Base-by-base conservation (phyloP, 2,113 vertebrate species). In the Seriola dumerili region DNA sequence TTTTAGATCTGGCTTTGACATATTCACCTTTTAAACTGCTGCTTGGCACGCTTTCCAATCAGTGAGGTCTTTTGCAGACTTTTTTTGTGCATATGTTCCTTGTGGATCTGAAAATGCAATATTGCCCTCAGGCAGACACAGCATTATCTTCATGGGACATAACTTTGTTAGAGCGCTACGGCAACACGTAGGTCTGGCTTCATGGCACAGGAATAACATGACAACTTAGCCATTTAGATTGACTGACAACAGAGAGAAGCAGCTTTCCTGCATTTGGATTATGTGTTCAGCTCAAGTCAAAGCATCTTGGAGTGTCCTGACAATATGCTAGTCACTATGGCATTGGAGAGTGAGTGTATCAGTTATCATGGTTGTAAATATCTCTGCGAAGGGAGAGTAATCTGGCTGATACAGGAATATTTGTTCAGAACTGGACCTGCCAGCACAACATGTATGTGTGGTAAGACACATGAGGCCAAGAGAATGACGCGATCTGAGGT, bases 281-380 rank as follows among this genome's bases (percentile, higher is more conserved):
- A 70, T 63, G 50, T 25, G 76, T 82, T 84, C 80, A 83, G 48
- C 59, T 86, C 69, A 63, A 80, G 65, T 75, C 59, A 65, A 81
- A 92, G 72, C 83, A 81, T 89, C 63, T 85, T 68, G 66, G 54
- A 81, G 72, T 77, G 42, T n/a, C 69, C 67, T 23, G 81, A 87
- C 68, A 72, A 16, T 52, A 65, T 77, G 73, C 46, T 55, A 80
- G 61, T 84, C 50, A 74, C 38, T 48, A n/a, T 81, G 44, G 67
- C 71, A 78, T 25, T 8, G 17, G 59, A 63, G 75, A 67, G 25
- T 40, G 48, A 34, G 68, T n/a, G 5, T 69, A 65, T 85, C 68
- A 38, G 72, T 57, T 78, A 48, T 66, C 70, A n/a, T 12, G 50
- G 55, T 55, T 70, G 76, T 23, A 38, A 36, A 77, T 48, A 78